phyloP scores from a whole-genome alignment of 2,797 vertebrate species.

The Rhinella marina region DNA sequence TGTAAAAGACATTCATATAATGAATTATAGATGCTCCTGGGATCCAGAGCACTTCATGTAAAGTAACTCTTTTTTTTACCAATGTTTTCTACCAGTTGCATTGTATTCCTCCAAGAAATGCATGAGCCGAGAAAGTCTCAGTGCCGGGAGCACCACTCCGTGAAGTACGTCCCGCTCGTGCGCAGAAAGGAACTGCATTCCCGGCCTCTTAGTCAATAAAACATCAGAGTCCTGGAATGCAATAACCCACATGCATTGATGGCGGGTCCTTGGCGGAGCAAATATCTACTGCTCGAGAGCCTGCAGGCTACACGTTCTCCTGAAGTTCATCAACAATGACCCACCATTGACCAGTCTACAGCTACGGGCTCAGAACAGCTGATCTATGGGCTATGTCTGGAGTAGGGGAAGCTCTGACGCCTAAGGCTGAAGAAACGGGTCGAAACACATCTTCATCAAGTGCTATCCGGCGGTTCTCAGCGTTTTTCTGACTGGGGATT shows the following conservation, averaged over 20 bases:
- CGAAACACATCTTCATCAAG: not conserved
- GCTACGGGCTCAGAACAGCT: not conserved
- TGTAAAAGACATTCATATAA: no score
- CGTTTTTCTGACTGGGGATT: not conserved
- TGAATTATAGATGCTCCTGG: no score
- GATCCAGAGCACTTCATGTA: no score
- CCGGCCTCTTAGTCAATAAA: constrained; percentile 9
- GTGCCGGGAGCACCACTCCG: not conserved
- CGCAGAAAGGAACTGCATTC: not conserved
- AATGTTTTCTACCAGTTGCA: not conserved
- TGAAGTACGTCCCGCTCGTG: not conserved
- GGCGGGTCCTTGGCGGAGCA: not conserved
- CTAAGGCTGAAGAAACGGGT: not conserved
- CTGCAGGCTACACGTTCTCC: not conserved
- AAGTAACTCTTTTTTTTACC: no score
- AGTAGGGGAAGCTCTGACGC: not conserved
- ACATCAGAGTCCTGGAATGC: not conserved
- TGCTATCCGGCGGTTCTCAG: not conserved
- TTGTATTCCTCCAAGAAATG: not conserved
- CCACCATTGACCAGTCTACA: not conserved
- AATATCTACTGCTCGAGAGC: not conserved
- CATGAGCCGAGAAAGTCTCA: not conserved
- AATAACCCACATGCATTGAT: not conserved
- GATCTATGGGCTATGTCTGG: not conserved
- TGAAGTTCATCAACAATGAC: not conserved